Conservation (phyloP, 2,797 vertebrate genomes). For the Chloroceryle inda region DNA sequence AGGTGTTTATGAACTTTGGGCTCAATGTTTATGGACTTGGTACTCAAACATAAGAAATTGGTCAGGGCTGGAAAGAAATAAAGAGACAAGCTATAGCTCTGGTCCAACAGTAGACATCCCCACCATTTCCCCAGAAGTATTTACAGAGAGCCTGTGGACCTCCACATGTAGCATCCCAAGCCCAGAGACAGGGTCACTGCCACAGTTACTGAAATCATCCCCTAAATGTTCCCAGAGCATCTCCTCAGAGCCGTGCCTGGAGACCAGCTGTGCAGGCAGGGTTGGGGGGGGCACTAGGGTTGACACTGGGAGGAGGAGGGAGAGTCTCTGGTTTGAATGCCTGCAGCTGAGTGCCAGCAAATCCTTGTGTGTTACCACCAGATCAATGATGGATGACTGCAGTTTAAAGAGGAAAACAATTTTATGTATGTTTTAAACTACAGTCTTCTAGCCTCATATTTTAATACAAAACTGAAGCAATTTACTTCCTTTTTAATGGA, state of each 20-base stretch:
- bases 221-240: background rate
- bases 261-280: background rate
- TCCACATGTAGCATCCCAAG: background rate
- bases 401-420: conserved; percentile 30
- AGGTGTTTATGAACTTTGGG: background rate
- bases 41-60: background rate
- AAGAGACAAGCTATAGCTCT: background rate
- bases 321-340: background rate
- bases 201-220: background rate
- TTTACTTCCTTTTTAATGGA: conserved; percentile 47
- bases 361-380: background rate
- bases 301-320: background rate
- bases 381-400: background rate
- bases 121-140: background rate
- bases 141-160: background rate
- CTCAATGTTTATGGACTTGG: background rate
- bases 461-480: conserved; percentile 41
- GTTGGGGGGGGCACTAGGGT: rapidly evolving
- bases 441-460: background rate
- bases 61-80: background rate
- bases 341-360: background rate
- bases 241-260: background rate
- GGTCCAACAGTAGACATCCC: background rate
- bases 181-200: background rate
- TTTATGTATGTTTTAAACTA: conserved; percentile 1